Percentiles rank a stretch among this genome's conserved stretches.
Conservation (phyloP, 2,888 invertebrate genomes). For the Epinotia brunnichana region DNA sequence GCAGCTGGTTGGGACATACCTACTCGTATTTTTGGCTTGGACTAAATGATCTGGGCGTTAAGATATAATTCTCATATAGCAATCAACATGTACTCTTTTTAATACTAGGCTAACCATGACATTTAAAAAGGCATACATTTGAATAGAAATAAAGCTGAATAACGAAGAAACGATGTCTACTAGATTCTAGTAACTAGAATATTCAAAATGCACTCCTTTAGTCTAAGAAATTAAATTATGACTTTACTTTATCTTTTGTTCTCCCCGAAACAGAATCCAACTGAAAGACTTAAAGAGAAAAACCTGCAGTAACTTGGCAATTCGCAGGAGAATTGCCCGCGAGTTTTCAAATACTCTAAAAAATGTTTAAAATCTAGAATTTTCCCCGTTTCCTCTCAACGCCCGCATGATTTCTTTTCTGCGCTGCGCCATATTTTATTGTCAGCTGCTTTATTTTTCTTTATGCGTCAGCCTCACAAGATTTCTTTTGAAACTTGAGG, state of each 20-base stretch:
- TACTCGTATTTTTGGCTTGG: too few relatives aligned
- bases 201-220: neutral
- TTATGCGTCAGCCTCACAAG: neutral
- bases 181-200: too few relatives aligned
- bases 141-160: too few relatives aligned
- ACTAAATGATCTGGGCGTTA: too few relatives aligned
- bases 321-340: neutral
- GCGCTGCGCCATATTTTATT: conserved; percentile 27
- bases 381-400: conserved; percentile 10
- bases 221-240: neutral
- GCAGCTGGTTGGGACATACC: too few relatives aligned
- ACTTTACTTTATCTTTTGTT: neutral
- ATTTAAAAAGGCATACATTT: too few relatives aligned
- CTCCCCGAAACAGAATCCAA: neutral
- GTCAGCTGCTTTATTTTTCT: conserved; percentile 17
- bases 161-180: too few relatives aligned
- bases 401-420: conserved; percentile 19
- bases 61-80: too few relatives aligned
- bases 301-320: conserved; percentile 1
- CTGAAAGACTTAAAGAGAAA: neutral
- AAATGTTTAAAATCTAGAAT: conserved; percentile 14
- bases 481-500: neutral
- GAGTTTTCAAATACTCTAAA: conserved; percentile 20
- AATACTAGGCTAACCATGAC: too few relatives aligned
- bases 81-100: too few relatives aligned